Evolutionary conservation across 2,113 vertebrate genomes (phyloP).

Genomic region (Istiophorus platypterus): DNA sequence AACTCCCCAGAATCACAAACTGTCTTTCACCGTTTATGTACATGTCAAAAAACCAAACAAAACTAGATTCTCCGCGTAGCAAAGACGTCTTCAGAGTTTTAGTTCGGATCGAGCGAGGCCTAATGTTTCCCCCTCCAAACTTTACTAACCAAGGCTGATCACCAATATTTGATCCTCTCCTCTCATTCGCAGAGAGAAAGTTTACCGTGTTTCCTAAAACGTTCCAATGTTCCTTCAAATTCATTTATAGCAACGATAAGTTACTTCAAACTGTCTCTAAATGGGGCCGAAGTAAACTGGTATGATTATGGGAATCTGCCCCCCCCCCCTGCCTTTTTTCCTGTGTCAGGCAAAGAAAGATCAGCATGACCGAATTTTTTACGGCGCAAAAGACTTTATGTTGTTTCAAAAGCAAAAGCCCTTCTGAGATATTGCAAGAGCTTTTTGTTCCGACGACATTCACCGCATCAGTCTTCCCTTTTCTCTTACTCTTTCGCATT

Average conservation of each 20-base stretch:
- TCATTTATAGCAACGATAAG: neutral
- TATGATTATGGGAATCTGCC: neutral
- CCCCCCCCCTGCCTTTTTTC: neutral
- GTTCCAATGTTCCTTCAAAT: neutral
- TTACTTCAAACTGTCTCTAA: neutral
- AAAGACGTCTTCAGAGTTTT: too few relatives aligned
- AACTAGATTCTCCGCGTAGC: too few relatives aligned
- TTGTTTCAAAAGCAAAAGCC: neutral
- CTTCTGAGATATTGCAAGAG: neutral
- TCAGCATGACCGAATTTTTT: neutral
- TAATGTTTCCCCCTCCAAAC: neutral
- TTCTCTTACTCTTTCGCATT: neutral
- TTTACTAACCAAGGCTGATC: neutral
- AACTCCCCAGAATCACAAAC: too few relatives aligned
- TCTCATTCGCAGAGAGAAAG: neutral
- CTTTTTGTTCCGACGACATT: slow-evolving; percentile 1
- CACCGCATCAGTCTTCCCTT: neutral
- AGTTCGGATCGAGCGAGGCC: too few relatives aligned
- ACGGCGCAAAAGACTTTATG: neutral
- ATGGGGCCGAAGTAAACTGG: neutral
- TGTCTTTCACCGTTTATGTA: too few relatives aligned
- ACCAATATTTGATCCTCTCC: too few relatives aligned
- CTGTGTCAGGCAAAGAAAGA: neutral
- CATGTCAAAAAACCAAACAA: too few relatives aligned
- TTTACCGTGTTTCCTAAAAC: neutral